A percentile compares a stretch with the other conserved stretches of the same genome.
phyloP scores from a whole-genome alignment of 2,888 invertebrate genomes.

The Scrobipalpa costella region DNA sequence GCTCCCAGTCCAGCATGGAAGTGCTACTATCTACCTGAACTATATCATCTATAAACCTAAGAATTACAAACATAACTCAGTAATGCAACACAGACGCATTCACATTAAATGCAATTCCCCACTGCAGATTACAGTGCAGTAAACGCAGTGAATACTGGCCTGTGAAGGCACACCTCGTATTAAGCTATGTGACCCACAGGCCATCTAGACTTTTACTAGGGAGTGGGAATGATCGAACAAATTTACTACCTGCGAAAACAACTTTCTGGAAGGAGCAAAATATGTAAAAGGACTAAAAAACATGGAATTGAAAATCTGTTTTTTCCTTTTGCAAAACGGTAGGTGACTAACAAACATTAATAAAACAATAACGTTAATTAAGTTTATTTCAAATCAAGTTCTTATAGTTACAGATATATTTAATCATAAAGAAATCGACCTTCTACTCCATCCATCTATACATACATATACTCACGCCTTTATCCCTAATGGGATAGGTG shows the following conservation, averaged over 20 bases:
- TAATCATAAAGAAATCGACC: too few species aligned
- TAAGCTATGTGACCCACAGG: neutral
- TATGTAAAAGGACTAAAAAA: too few species aligned
- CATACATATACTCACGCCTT: too few species aligned
- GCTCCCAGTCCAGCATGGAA: neutral
- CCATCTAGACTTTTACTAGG: neutral
- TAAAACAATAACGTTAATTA: too few species aligned
- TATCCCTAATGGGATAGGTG: too few species aligned
- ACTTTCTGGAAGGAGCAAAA: neutral
- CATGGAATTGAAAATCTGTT: too few species aligned
- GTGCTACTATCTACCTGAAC: neutral
- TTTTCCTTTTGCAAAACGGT: too few species aligned
- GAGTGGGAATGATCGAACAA: neutral
- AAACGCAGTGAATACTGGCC: slow-evolving; percentile 1
- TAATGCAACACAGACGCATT: neutral
- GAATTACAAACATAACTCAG: neutral
- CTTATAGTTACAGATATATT: too few species aligned
- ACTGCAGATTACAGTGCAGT: slow-evolving; percentile 1
- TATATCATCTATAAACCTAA: neutral
- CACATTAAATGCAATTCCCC: neutral
- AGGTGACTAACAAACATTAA: too few species aligned
- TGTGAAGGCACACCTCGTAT: neutral
- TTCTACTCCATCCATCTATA: too few species aligned
- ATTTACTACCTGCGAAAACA: neutral
- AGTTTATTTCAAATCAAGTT: too few species aligned